Base-by-base conservation (phyloP, 2,113 vertebrate genomes). In the Colius striatus region DNA sequence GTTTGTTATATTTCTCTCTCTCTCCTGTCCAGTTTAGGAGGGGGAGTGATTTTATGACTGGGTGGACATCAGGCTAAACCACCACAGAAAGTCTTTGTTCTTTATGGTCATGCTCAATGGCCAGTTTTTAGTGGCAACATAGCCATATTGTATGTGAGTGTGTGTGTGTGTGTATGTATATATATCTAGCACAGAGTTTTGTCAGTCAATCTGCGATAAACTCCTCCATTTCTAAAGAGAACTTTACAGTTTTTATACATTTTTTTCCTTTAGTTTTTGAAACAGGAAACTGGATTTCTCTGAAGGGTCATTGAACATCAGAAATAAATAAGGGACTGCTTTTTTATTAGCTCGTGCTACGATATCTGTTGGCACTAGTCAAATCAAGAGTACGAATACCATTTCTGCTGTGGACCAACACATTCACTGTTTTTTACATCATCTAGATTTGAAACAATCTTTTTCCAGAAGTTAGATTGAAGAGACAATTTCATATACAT, bases 41-140 rank as follows among this genome's bases (percentile, higher is more conserved):
- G n/a, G n/a, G n/a, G n/a, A n/a, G n/a, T n/a, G n/a, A n/a, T n/a
- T n/a, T n/a, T n/a, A n/a, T n/a, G n/a, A n/a, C n/a, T n/a, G n/a
- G n/a, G n/a, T n/a, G n/a, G n/a, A n/a, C n/a, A n/a, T n/a, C n/a
- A n/a, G n/a, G n/a, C n/a, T n/a, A n/a, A n/a, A n/a, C n/a, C n/a
- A n/a, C n/a, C n/a, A n/a, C n/a, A n/a, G n/a, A n/a, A n/a, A 93
- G 80, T 92, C 91, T 97, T 85, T 3, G 9, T 82, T 94, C 72
- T 94, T 96, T 96, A 95, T 92, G 78, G 54, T 38, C 51, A 70
- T 45, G 91, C 84, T 92, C 88, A 89, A 27, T 65, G 95, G 93
- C 94, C 93, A 93, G 0, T 73, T 96, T 96, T 96, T 89, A 83
- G 74, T 79, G 48, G 67, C 58, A 85, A 30, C 41, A 90, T 74